Evolutionary conservation across 2,888 invertebrate species (phyloP), one percentile per base, ranked within the genome.

Genomic region (Dynastes hyllus): DNA sequence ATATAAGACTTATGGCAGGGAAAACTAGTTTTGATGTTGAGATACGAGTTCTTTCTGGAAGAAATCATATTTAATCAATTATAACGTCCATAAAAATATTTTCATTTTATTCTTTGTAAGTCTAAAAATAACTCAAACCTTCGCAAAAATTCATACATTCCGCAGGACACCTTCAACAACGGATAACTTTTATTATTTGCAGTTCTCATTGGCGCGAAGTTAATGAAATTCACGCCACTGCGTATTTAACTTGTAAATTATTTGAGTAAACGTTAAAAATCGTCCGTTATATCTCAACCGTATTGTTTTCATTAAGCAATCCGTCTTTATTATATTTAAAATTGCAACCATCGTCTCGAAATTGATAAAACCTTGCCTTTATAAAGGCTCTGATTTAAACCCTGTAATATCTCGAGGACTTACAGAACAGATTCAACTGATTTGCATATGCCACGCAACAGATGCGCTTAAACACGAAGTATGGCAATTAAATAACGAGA

Each of bases 181-280:
- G 16, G 69, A n/a, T 75, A 40, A 73, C 40, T 73, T 73, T 61
- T 61, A 22, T 45, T 73, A 40, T 75, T 75, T 75, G 27, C 61
- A 11, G 32, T 45, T 61, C 8, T 22, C n/a, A 63, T 75, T 75
- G 45, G 45, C 61, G 16, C 13, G 45, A 6, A 45, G 55, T 37
- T 73, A 73, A 73, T 75, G 29, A 75, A 61, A 61, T 75, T 75
- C 61, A 61, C 45, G 61, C 61, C 22, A 58, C 61, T 29, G 27
- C 73, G 45, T 75, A 61, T 37, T 63, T 27, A 75, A 13, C 45
- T 50, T 63, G 61, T 27, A 50, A 75, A 75, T 75, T 11, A 75
- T 1, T 75, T 50, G 8, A 4, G 40, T 22, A 61, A 45, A 75
- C 29, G 45, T 45, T 2, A 40, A 51, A 51, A 51, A 8, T 22